Evolutionary conservation across 1,140 invertebrate genomes (phyloP).

Genomic region (Calephelis virginiensis): DNA sequence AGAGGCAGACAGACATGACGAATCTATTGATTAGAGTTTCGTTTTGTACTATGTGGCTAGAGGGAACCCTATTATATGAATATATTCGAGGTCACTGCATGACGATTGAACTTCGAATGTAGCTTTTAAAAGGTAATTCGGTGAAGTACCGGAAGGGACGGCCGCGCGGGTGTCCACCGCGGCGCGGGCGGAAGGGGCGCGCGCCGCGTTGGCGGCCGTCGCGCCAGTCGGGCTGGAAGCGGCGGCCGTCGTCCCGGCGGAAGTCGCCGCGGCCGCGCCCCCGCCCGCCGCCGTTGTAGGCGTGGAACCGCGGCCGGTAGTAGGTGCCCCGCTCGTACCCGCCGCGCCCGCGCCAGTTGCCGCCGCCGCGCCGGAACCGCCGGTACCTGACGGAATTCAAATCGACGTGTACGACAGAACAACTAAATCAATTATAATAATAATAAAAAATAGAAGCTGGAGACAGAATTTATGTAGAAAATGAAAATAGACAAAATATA

Average conservation of each 20-base stretch:
- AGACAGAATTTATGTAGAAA: too few relatives aligned
- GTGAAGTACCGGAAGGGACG: slow-evolving; percentile 68
- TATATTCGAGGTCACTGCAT: too few relatives aligned
- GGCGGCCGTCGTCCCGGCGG: slow-evolving; percentile 77
- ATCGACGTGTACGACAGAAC: not conserved
- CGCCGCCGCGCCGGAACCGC: slow-evolving; percentile 68
- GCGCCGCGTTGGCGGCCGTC: slow-evolving; percentile 65
- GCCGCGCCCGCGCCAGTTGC: slow-evolving; percentile 78
- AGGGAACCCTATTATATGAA: too few relatives aligned
- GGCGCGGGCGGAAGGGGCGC: slow-evolving; percentile 59
- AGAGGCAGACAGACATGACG: too few relatives aligned
- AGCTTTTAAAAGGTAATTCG: too few relatives aligned
- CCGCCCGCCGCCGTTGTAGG: slow-evolving; percentile 77
- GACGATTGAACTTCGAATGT: too few relatives aligned
- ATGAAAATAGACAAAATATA: too few relatives aligned
- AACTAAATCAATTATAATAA: too few relatives aligned
- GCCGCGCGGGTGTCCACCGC: slow-evolving; percentile 65
- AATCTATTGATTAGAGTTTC: too few relatives aligned
- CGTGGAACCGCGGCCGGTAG: slow-evolving; percentile 86
- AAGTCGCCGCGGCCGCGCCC: slow-evolving; percentile 79
- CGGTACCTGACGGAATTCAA: slow-evolving; percentile 42
- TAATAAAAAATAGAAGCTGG: too few relatives aligned
- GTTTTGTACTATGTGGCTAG: too few relatives aligned
- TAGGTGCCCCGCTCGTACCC: slow-evolving; percentile 86
- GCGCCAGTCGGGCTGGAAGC: slow-evolving; percentile 67